These are phyloP conservation scores for Cyrtorhinus lividipennis DNA, from an alignment of 1,140 invertebrate species.

Conservation along the genomic window DNA sequence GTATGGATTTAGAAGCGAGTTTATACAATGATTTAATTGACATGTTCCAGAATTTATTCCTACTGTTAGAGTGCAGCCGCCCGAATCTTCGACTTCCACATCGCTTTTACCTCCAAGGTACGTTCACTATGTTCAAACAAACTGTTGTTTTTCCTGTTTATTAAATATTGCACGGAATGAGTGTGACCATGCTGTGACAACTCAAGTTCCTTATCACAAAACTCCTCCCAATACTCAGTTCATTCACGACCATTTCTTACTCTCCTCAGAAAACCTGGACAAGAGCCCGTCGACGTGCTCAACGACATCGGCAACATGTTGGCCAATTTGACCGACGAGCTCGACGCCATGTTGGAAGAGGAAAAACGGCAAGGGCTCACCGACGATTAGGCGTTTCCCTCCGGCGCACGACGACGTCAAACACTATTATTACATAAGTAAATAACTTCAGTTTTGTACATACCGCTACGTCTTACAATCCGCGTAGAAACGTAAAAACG, in stretches of 20 bases:
- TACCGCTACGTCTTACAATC: no score
- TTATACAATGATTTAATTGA: no score
- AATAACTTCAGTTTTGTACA: no score
- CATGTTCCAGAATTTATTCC: conserved; percentile 27
- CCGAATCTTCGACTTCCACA: conserved; percentile 12
- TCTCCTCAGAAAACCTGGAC: conserved; percentile 26
- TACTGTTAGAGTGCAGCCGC: conserved; percentile 25
- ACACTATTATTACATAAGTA: no score
- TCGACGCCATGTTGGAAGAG: conserved; percentile 88
- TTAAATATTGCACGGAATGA: background rate
- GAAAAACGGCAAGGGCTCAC: conserved; percentile 66
- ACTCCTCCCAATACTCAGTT: no score
- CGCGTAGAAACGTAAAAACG: no score
- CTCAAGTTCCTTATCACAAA: no score
- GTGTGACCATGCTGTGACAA: no score
- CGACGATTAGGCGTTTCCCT: conserved; percentile 30
- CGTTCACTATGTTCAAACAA: background rate
- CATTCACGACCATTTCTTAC: no score
- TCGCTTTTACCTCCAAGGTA: conserved; percentile 7
- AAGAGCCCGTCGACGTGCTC: conserved; percentile 74
- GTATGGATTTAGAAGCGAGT: no score
- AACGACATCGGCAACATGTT: conserved; percentile 96
- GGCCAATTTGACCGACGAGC: conserved; percentile 80
- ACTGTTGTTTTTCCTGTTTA: background rate
- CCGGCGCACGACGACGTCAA: background rate